These are phyloP conservation scores for Ferrisia virgata DNA, from an alignment of 2,888 invertebrate genomes.

Conservation along the genomic window DNA sequence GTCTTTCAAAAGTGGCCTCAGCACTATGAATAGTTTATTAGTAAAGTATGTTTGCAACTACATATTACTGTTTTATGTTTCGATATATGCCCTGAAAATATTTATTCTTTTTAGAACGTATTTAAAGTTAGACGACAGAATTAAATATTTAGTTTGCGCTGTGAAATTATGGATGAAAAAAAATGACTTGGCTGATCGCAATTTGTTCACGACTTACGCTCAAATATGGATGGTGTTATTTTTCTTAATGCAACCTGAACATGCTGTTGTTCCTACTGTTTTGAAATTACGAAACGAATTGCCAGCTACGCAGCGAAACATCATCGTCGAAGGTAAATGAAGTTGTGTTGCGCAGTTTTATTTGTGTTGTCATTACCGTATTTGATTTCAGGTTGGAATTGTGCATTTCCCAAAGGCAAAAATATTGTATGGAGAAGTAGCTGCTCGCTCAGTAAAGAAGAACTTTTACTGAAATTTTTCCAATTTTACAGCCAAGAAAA, in stretches of 20 bases:
- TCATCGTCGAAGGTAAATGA: conserved; percentile 28
- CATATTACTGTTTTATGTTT: background rate
- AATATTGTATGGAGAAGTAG: conserved; percentile 35
- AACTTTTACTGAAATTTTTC: conserved; percentile 46
- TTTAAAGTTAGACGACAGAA: conserved; percentile 47
- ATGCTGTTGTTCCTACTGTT: conserved; percentile 48
- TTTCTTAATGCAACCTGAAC: conserved; percentile 48
- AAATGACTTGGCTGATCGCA: conserved; percentile 48
- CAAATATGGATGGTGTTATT: conserved; percentile 49
- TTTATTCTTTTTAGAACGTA: conserved; percentile 47
- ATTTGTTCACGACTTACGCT: conserved; percentile 49
- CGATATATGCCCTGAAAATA: background rate
- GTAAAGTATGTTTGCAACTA: conserved; percentile 45
- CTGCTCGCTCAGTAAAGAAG: conserved; percentile 37
- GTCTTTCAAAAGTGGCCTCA: conserved; percentile 48
- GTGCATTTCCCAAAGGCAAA: conserved; percentile 39
- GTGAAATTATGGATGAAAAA: conserved; percentile 49
- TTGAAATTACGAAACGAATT: conserved; percentile 41
- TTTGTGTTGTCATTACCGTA: background rate
- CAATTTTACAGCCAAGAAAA: conserved; percentile 40
- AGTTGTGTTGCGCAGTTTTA: background rate
- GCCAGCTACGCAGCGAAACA: background rate
- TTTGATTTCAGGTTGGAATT: conserved; percentile 47
- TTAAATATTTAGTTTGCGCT: conserved; percentile 49
- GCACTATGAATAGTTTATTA: conserved; percentile 48